phyloP scores from a whole-genome alignment of 2,797 vertebrate species.

The Mergus octosetaceus region DNA sequence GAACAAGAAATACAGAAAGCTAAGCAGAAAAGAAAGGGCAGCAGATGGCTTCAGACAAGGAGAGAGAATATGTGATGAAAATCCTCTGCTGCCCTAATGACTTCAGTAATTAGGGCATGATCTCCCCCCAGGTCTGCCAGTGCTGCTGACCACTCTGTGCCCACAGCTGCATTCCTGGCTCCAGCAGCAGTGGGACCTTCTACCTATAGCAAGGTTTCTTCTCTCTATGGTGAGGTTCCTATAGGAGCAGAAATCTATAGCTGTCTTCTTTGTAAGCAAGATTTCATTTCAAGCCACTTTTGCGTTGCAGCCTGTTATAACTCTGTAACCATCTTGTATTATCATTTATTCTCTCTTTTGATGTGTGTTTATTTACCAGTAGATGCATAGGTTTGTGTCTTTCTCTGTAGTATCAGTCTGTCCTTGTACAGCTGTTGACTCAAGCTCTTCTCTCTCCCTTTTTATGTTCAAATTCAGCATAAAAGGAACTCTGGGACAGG shows the following conservation, averaged over 20 bases:
- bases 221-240: not conserved
- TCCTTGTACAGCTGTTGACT: not conserved
- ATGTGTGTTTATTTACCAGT: not conserved
- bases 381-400: not conserved
- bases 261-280: not conserved
- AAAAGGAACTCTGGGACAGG: not conserved
- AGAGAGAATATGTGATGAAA: rapidly evolving
- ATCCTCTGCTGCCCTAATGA: not conserved
- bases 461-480: not conserved
- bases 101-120: not conserved
- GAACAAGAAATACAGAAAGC: not conserved
- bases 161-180: rapidly evolving
- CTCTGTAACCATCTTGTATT: not conserved
- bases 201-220: not conserved
- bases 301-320: not conserved
- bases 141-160: rapidly evolving
- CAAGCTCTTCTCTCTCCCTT: not conserved
- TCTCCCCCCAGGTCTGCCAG: not conserved
- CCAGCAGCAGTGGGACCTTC: not conserved
- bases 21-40: not conserved
- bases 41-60: not conserved
- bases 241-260: not conserved
- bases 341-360: not conserved
- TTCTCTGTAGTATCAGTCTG: not conserved
- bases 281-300: not conserved